Percentiles rank a stretch among this genome's conserved stretches.
Conservation (phyloP, 2,113 vertebrate species). For the Noctilio leporinus region DNA sequence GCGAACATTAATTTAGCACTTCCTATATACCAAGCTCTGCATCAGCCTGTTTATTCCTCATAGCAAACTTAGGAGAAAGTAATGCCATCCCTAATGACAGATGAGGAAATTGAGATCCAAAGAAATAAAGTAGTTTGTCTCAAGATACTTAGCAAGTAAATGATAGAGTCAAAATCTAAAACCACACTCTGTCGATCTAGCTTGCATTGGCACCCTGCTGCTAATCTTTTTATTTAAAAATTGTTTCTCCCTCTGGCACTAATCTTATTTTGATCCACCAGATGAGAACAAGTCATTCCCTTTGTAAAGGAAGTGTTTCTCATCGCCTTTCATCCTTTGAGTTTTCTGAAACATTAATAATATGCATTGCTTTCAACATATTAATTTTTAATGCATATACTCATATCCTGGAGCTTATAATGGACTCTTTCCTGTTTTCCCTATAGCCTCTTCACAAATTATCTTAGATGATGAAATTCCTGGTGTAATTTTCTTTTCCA, state of each 20-base stretch:
- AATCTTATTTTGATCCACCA: neutral
- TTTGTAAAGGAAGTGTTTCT: neutral
- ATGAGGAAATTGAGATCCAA: neutral
- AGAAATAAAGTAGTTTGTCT: neutral
- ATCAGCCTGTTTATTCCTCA: neutral
- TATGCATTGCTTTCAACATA: neutral
- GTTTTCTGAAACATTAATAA: neutral
- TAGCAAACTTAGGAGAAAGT: neutral
- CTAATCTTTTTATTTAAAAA: neutral
- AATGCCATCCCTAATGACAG: neutral
- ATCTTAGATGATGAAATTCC: neutral
- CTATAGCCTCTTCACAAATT: neutral
- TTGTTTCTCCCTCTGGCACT: neutral
- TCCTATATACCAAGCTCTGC: neutral
- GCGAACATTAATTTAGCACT: neutral
- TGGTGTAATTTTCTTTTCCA: neutral
- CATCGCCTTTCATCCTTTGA: neutral
- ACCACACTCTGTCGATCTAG: accelerated
- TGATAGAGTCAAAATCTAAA: neutral
- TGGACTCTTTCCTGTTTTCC: neutral
- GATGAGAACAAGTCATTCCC: neutral
- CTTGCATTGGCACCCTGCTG: neutral
- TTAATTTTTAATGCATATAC: neutral
- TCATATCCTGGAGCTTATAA: neutral
- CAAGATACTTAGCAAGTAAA: neutral